These are phyloP conservation scores for Haliaeetus leucogaster DNA, from an alignment of 2,113 vertebrate species.

Conservation along the genomic window DNA sequence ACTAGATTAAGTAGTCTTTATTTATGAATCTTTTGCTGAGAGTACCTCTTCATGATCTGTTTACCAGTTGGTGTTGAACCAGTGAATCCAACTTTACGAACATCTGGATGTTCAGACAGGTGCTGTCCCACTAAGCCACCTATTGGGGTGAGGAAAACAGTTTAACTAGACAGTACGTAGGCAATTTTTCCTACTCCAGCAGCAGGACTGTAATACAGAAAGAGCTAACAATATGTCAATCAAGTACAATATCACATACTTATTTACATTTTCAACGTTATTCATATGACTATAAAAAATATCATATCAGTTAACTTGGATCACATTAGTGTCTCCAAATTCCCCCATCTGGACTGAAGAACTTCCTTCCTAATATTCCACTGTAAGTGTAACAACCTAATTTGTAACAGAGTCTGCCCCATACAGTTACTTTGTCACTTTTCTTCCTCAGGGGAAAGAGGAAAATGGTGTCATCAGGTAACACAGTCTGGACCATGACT, in stretches of 20 bases:
- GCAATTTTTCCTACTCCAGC: background rate
- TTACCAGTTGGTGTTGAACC: conserved; percentile 83
- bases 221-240: background rate
- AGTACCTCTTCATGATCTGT: conserved; percentile 84
- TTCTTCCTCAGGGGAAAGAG: background rate
- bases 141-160: background rate
- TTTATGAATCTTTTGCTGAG: background rate
- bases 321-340: background rate
- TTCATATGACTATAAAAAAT: background rate
- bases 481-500: background rate
- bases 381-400: background rate
- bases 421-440: background rate
- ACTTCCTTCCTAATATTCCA: background rate
- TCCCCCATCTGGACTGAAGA: background rate
- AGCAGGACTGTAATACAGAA: background rate
- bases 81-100: conserved; percentile 84
- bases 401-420: background rate
- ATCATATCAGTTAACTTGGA: background rate
- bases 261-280: background rate
- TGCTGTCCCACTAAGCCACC: conserved; percentile 77
- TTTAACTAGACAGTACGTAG: background rate
- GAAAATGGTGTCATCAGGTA: background rate
- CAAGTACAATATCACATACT: background rate
- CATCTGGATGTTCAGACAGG: conserved; percentile 80
- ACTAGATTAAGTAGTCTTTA: background rate